phyloP scores from a whole-genome alignment of 2,797 vertebrate genomes.

The Sarcoramphus papa region DNA sequence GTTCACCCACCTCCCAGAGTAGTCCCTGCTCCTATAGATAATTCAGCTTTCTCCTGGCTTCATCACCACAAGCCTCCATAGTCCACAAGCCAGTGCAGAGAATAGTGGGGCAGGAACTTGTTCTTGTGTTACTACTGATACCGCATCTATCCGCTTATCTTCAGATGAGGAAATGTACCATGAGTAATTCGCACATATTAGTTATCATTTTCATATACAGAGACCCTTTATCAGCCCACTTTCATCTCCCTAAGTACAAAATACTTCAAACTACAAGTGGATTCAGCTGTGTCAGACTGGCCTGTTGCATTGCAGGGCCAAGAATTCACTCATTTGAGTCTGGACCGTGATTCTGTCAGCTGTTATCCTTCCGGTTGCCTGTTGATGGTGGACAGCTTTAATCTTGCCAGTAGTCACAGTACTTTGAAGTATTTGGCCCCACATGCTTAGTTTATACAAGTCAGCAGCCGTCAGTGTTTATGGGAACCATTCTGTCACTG shows the following conservation, averaged over 20 bases:
- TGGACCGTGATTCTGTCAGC: neutral
- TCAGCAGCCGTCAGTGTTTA: neutral
- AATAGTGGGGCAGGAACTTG: neutral
- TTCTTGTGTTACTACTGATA: neutral
- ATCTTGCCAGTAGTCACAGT: neutral
- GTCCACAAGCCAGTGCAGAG: neutral
- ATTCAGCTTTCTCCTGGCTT: neutral
- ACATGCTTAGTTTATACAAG: neutral
- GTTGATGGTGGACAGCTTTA: neutral
- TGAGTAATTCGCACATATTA: neutral
- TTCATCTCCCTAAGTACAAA: neutral
- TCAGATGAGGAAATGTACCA: neutral
- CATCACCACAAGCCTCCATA: neutral
- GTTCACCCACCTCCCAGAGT: neutral
- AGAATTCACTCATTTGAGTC: neutral
- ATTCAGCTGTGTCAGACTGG: neutral
- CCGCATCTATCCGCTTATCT: neutral
- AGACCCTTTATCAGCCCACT: neutral
- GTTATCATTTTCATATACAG: neutral
- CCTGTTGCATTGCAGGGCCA: neutral
- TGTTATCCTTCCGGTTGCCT: neutral
- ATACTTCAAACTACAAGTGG: neutral
- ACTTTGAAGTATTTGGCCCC: neutral
- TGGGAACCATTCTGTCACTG: neutral
- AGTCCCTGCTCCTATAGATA: neutral